Base-by-base conservation (phyloP, 1,140 invertebrate genomes). In the Calephelis virginiensis region DNA sequence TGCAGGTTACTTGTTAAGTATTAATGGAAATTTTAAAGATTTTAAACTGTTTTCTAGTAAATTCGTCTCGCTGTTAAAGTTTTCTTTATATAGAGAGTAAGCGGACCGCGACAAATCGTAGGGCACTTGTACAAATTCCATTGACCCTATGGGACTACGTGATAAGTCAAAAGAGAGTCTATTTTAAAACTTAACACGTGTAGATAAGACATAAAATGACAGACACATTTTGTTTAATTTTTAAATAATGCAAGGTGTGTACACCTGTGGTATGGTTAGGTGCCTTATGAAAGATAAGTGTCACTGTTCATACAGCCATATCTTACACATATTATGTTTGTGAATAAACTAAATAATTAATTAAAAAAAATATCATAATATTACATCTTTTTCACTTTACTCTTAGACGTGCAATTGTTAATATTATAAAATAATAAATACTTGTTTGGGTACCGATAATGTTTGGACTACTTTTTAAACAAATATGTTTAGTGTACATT, bases 71-170 rank as follows among this genome's bases (percentile, higher is more conserved):
- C 28, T 38, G 56, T 48, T 43, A 38, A 14, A 28, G 28, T 28
- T 28, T 61, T 10, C 40, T n/a, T 8, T 8, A 17, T 17, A 43
- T 63, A 60, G 66, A 61, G 61, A 7, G 28, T n/a, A 40, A 14
- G n/a, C 37, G 28, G 11, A 12, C 13, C 50, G 50, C 48, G 50
- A 63, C 38, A 47, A 50, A 64, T n/a, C 50, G 64, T 63, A 70
- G 68, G 63, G 38, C 69, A 71, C 59, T 67, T 71, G 69, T 62
- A 56, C 63, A 71, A 68, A 68, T 65, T 68, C 61, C 66, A 63
- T 68, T 68, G 66, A 71, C 63, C 70, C 63, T 37, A 37, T n/a
- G 38, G 28, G 48, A 49, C 12, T 37, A 46, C 47, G 45, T 63
- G 62, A 38, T 48, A 28, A 13, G 1, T 37, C n/a, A 50, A 63